Conservation (phyloP, 2,113 vertebrate species). For the Cromileptes altivelis region DNA sequence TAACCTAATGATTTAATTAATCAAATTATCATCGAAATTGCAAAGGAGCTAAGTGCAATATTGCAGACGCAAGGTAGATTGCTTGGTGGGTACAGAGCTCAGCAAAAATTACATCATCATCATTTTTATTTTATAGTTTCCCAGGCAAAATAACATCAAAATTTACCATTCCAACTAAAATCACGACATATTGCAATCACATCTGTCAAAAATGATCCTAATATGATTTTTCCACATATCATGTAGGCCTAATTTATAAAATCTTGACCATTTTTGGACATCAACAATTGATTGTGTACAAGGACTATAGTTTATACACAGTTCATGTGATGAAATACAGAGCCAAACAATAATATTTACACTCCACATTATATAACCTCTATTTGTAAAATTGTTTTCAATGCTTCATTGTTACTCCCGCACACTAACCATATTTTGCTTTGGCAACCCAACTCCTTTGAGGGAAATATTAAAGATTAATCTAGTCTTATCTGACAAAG, state of each 20-base stretch:
- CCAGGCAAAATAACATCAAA: too few species aligned
- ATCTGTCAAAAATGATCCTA: too few species aligned
- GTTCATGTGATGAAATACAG: neutral
- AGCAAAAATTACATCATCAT: too few species aligned
- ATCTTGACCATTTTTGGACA: neutral
- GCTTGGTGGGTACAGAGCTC: too few species aligned
- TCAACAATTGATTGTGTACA: neutral
- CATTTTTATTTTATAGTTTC: too few species aligned
- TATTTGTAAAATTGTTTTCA: slow-evolving; percentile 4
- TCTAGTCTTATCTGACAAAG: neutral
- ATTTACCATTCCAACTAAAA: too few species aligned
- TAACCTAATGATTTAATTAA: neutral
- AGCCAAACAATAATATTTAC: slow-evolving; percentile 1
- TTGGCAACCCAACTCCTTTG: neutral
- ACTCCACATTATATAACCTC: neutral
- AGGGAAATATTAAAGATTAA: slow-evolving; percentile 7
- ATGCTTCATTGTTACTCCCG: neutral
- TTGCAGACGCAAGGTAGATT: too few species aligned
- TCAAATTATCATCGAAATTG: too few species aligned
- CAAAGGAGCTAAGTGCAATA: too few species aligned
- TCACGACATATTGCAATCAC: too few species aligned
- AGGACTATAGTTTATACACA: neutral
- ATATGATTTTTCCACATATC: too few species aligned
- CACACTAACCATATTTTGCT: neutral
- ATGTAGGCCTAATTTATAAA: too few species aligned